phyloP scores from a whole-genome alignment of 1,140 invertebrate species.

The Delia radicum region DNA sequence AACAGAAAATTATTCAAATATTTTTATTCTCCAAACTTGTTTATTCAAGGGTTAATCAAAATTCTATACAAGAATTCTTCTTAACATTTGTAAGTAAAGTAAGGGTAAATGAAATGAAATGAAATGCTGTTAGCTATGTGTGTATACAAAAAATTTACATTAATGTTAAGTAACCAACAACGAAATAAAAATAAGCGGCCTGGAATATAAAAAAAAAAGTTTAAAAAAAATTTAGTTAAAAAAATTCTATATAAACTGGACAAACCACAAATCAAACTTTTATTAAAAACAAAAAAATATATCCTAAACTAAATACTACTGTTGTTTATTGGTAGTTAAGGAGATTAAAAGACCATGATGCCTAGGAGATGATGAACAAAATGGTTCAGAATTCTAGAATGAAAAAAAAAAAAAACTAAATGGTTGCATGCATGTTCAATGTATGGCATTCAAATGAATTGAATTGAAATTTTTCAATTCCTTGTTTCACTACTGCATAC shows the following conservation, averaged over 20 bases:
- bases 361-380: slow-evolving; percentile 18
- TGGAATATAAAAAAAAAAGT: not conserved
- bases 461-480: slow-evolving; percentile 18
- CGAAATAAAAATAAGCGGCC: not conserved
- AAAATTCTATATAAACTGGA: not conserved
- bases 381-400: not conserved
- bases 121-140: slow-evolving; percentile 21
- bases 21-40: too few species aligned
- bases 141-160: slow-evolving; percentile 20
- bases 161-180: slow-evolving; percentile 18
- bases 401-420: slow-evolving; percentile 1
- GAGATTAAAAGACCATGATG: not conserved
- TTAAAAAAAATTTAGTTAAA: not conserved
- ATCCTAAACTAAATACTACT: not conserved
- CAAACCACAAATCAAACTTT: slow-evolving; percentile 9
- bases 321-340: not conserved
- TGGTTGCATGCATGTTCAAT: slow-evolving; percentile 18
- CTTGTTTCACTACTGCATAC: not conserved
- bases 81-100: not conserved
- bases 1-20: too few species aligned
- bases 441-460: slow-evolving; percentile 21
- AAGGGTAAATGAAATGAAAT: slow-evolving; percentile 6
- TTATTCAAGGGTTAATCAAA: too few species aligned
- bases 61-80: too few species aligned
- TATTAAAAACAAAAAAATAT: not conserved